Percentiles rank a stretch among this genome's conserved stretches.
Conservation (phyloP, 2,888 invertebrate species). For the Gerosis bhagava region DNA sequence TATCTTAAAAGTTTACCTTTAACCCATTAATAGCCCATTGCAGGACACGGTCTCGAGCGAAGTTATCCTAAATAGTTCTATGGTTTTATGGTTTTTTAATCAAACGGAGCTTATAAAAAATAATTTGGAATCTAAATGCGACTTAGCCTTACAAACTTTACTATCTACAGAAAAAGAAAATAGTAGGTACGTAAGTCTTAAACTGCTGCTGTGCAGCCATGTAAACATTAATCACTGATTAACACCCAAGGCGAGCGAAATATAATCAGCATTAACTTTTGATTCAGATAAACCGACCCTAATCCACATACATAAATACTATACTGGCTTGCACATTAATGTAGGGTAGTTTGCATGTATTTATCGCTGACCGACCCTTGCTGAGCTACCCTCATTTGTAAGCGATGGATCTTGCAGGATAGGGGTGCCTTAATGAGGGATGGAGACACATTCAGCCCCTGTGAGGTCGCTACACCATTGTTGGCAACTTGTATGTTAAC, state of each 20-base stretch:
- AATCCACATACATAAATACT: neutral
- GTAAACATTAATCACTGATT: neutral
- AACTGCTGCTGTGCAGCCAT: neutral
- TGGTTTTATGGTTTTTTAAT: too few species aligned
- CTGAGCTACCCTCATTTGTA: slow-evolving; percentile 9
- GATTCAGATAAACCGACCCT: neutral
- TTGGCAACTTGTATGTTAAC: too few species aligned
- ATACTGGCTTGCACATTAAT: slow-evolving; percentile 6
- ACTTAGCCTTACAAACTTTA: too few species aligned
- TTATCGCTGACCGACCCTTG: slow-evolving; percentile 6
- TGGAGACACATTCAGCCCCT: neutral
- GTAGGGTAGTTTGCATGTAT: slow-evolving; percentile 15
- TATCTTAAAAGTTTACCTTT: too few species aligned
- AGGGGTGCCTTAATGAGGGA: slow-evolving; percentile 17
- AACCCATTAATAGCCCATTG: too few species aligned
- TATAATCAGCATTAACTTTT: neutral
- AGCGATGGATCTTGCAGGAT: slow-evolving; percentile 10
- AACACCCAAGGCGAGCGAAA: neutral
- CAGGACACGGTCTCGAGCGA: too few species aligned
- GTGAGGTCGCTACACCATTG: neutral
- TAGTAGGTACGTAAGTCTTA: too few species aligned
- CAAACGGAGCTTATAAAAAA: too few species aligned
- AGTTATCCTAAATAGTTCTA: too few species aligned
- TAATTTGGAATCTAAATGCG: too few species aligned
- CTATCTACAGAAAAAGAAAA: too few species aligned